These are phyloP conservation scores for Pemphigus obesinymphae DNA, from an alignment of 1,140 invertebrate genomes.

Conservation along the genomic window DNA sequence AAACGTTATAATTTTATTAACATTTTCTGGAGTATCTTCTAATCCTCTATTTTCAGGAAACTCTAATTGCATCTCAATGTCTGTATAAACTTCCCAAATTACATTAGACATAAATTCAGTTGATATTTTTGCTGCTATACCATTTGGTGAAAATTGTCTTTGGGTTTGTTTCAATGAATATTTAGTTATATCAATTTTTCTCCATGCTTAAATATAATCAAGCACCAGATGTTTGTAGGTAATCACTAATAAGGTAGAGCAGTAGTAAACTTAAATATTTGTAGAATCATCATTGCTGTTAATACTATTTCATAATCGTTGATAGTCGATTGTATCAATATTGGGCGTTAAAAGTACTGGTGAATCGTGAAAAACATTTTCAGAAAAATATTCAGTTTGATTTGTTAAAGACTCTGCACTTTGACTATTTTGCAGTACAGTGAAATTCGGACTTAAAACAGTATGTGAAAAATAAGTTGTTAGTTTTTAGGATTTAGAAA, in stretches of 20 bases:
- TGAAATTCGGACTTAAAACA: too few species aligned
- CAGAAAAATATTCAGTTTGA: too few species aligned
- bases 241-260: neutral
- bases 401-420: too few species aligned
- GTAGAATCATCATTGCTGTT: neutral
- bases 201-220: neutral
- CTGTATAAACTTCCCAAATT: neutral
- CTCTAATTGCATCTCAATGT: neutral
- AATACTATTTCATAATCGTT: neutral
- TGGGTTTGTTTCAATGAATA: neutral
- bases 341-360: too few species aligned
- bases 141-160: neutral
- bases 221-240: neutral
- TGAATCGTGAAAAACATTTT: too few species aligned
- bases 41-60: neutral
- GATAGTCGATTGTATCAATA: too few species aligned
- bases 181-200: neutral
- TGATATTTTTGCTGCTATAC: too few species aligned
- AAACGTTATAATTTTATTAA: neutral
- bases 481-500: too few species aligned
- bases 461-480: too few species aligned
- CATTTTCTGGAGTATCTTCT: neutral
- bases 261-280: conserved; percentile 1
- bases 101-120: too few species aligned
- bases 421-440: too few species aligned